These are phyloP conservation scores for Rhabditoides inermis DNA, from an alignment of 2,888 invertebrate species.

Conservation along the genomic window DNA sequence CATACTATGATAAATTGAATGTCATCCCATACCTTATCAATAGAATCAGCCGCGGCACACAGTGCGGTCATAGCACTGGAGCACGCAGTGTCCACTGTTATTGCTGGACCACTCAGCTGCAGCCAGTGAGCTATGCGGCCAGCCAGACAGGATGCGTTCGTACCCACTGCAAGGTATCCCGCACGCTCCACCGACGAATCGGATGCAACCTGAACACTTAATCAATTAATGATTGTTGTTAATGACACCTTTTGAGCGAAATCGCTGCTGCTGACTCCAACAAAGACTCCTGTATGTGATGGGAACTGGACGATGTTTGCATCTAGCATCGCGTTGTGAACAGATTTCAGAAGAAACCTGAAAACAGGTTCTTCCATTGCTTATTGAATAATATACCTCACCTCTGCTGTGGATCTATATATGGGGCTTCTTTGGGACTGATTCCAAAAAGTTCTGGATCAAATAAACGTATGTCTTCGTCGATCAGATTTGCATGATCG, in stretches of 20 bases:
- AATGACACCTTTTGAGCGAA: conserved; percentile 26
- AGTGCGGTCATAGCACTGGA: conserved; percentile 74
- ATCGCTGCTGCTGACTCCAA: conserved; percentile 64
- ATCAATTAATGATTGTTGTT: conserved; percentile 10
- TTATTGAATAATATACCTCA: too few species aligned
- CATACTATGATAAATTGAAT: too few species aligned
- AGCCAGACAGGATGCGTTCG: conserved; percentile 78
- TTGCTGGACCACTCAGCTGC: conserved; percentile 86
- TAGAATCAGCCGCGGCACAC: conserved; percentile 57
- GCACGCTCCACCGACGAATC: too few species aligned
- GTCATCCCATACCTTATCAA: too few species aligned
- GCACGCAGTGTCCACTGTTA: conserved; percentile 89
- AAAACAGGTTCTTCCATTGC: too few species aligned
- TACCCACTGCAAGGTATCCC: conserved; percentile 79
- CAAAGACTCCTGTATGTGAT: conserved; percentile 86
- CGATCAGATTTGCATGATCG: conserved; percentile 8
- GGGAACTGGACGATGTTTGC: conserved; percentile 63
- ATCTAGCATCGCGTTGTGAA: conserved; percentile 57
- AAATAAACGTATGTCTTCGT: conserved; percentile 36
- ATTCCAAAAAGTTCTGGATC: conserved; percentile 54
- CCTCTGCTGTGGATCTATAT: conserved; percentile 86
- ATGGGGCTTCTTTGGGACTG: conserved; percentile 52
- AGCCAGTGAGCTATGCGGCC: conserved; percentile 86
- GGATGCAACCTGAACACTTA: too few species aligned
- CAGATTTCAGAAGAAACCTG: conserved; percentile 60